These are phyloP conservation scores for Penaeus indicus DNA, from an alignment of 1,140 invertebrate species.

Conservation along the genomic window DNA sequence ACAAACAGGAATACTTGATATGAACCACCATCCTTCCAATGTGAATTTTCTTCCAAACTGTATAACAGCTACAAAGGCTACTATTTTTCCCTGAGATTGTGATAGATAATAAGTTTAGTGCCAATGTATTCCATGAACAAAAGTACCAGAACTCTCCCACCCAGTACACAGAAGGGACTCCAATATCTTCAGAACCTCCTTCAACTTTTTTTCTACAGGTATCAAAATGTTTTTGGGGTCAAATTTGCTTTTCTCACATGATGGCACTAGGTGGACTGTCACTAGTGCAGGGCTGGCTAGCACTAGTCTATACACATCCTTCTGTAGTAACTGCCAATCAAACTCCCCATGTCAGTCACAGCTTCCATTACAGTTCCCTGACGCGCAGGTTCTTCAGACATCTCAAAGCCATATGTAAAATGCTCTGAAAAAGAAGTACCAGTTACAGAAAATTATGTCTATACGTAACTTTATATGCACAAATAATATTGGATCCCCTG, in stretches of 20 bases:
- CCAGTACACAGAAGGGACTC: too few relatives aligned
- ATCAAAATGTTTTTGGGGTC: neutral
- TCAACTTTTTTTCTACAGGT: neutral
- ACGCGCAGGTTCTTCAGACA: conserved; percentile 11
- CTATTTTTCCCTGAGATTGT: too few relatives aligned
- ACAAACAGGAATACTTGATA: too few relatives aligned
- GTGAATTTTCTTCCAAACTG: too few relatives aligned
- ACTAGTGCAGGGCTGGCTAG: conserved; percentile 39
- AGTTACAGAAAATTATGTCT: neutral
- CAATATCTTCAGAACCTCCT: neutral
- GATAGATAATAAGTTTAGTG: too few relatives aligned
- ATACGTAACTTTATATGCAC: neutral
- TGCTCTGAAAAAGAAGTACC: conserved; percentile 28
- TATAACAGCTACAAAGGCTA: too few relatives aligned
- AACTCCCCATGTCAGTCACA: conserved; percentile 45
- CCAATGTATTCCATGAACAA: too few relatives aligned
- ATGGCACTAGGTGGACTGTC: conserved; percentile 29
- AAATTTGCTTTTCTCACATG: neutral
- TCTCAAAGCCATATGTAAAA: conserved; percentile 43
- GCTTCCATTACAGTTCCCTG: conserved; percentile 43
- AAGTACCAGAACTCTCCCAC: too few relatives aligned
- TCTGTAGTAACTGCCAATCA: conserved; percentile 54
- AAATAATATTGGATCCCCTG: too few relatives aligned
- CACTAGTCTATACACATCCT: conserved; percentile 56
- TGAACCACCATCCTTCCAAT: too few relatives aligned